Base-by-base conservation (phyloP, 2,888 invertebrate genomes). In the Pammene fasciana region DNA sequence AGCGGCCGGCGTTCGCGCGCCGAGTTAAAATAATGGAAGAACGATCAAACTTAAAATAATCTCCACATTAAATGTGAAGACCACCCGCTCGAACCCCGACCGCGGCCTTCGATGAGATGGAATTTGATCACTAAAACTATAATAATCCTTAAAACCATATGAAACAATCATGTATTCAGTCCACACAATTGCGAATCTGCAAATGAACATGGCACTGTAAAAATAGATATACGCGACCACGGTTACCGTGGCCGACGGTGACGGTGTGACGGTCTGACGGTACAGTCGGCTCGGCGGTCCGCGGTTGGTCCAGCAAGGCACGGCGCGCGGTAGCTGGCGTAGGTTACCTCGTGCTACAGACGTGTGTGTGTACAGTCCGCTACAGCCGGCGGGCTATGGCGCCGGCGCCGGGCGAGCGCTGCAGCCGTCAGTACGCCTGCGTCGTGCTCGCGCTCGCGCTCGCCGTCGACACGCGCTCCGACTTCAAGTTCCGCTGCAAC, bases 351-450 rank as follows among this genome's bases (percentile, higher is more conserved):
- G n/a, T n/a, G n/a, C n/a, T n/a, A n/a, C n/a, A n/a, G n/a, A n/a
- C n/a, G n/a, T n/a, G n/a, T n/a, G n/a, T n/a, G n/a, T n/a, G n/a
- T n/a, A n/a, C n/a, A n/a, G n/a, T n/a, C n/a, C n/a, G n/a, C n/a
- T n/a, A n/a, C n/a, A n/a, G 46, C 14, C 46, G 14, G 9, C 16
- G 9, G 16, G 50, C 50, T 26, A 86, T 76, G 86, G 86, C 88
- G 84, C 83, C 87, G 86, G 84, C 77, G 80, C 76, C 82, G 85
- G 86, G 88, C 76, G 83, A 71, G 77, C 71, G 70, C 75, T 82
- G 78, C 82, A 82, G 78, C 84, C 84, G 92, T 92, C 92, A 92
- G 92, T 92, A 92, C 83, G 92, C 92, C 80, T 90, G 92, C 75
- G 92, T 92, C 73, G 92, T 90, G 79, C 89, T 89, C 46, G 91